Conservation (phyloP, 2,888 invertebrate genomes). For the Autographa pulchrina region DNA sequence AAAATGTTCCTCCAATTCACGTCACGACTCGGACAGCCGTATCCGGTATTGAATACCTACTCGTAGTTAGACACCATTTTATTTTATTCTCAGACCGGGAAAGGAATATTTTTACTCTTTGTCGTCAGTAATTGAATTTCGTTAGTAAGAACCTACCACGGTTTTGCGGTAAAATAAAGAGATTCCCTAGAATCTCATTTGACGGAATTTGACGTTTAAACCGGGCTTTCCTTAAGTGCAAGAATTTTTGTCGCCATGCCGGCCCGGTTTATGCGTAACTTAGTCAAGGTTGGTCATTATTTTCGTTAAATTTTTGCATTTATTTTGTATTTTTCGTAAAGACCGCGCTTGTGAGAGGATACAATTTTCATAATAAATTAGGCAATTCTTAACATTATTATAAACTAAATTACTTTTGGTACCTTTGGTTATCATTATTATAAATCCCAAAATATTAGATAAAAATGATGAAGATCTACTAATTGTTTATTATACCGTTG, state of each 20-base stretch:
- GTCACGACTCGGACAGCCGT: conserved; percentile 66
- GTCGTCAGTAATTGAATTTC: conserved; percentile 78
- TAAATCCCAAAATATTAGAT: neutral
- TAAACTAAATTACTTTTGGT: neutral
- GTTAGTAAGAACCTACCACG: conserved; percentile 69
- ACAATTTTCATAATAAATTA: neutral
- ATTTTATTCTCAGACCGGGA: conserved; percentile 68
- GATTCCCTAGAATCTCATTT: conserved; percentile 50
- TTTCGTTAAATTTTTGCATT: conserved; percentile 13
- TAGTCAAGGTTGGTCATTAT: conserved; percentile 24
- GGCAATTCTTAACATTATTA: neutral
- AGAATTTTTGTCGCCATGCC: conserved; percentile 21
- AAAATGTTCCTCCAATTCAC: conserved; percentile 67
- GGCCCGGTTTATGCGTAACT: conserved; percentile 24
- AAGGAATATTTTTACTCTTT: conserved; percentile 78
- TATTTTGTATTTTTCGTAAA: conserved; percentile 6
- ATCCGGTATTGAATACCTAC: conserved; percentile 67
- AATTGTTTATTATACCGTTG: neutral
- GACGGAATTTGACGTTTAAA: conserved; percentile 49
- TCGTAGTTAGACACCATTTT: conserved; percentile 74
- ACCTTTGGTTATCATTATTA: neutral
- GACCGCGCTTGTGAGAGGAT: neutral
- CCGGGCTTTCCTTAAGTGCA: conserved; percentile 26
- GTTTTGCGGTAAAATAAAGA: conserved; percentile 62
- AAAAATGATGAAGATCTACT: neutral